Conservation (phyloP, 2,797 vertebrate genomes). For the Sebastes itinus region DNA sequence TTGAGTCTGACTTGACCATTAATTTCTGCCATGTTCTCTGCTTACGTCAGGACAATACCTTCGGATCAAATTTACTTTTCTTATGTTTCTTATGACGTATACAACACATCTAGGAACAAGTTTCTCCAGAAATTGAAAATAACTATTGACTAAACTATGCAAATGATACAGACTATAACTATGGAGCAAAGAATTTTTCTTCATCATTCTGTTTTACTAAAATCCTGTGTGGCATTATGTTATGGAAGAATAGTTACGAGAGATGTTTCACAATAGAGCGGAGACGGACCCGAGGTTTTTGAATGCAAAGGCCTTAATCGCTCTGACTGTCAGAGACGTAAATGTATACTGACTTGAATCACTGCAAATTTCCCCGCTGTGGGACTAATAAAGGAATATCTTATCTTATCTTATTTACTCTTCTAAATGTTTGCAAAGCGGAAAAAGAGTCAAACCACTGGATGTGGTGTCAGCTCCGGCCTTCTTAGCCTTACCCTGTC, state of each 20-base stretch:
- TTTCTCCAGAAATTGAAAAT: background rate
- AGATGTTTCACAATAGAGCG: background rate
- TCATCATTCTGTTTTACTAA: background rate
- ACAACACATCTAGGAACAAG: background rate
- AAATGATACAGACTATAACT: background rate
- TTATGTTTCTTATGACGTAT: background rate
- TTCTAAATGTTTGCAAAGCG: background rate
- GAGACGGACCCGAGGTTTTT: background rate
- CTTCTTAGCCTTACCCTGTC: background rate
- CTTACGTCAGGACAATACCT: background rate
- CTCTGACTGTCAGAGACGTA: background rate
- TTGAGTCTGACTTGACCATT: background rate
- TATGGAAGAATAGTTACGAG: background rate
- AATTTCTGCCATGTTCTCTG: background rate
- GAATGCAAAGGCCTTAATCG: background rate
- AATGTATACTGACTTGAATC: background rate
- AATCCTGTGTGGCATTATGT: background rate
- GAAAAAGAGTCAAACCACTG: background rate
- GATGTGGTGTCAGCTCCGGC: background rate
- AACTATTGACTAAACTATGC: too few species aligned
- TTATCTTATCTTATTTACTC: background rate
- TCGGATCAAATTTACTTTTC: background rate
- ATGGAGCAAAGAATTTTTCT: too few species aligned
- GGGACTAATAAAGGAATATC: too few species aligned
- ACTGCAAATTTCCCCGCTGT: rapidly evolving